Base-by-base conservation (phyloP, 2,797 vertebrate genomes). In the Hyperoplus lanceolatus region DNA sequence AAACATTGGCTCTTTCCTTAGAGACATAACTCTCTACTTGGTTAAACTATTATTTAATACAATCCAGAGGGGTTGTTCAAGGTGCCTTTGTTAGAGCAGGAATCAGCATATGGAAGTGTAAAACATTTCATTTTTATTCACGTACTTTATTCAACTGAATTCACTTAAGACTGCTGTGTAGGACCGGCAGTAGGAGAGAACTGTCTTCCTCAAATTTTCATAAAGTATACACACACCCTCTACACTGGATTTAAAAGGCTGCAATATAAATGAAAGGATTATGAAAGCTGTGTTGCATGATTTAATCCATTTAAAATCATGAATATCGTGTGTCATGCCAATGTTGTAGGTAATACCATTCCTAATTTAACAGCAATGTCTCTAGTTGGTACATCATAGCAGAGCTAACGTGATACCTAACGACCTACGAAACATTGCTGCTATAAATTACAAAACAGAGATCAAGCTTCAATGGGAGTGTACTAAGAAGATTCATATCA, bases 41-140 rank as follows among this genome's bases (percentile, higher is more conserved):
- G 73, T 71, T 46, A 50, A 80, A 75, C 36, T 53, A 65, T 50
- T 60, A 63, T 63, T 45, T 39, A 69, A 76, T 64, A 41, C 73
- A 70, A 68, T 38, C 73, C 70, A 65, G 55, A 70, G 60, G 73
- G 61, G 15, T 43, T 76, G 36, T 72, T 75, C 4, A 2, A 58
- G 53, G 41, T 36, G 49, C 41, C 74, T 77, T 38, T 78, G 2
- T 60, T 61, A 48, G 54, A 70, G 16, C 15, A 49, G 18, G 55
- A 81, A 71, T 68, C 9, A 54, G 51, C 53, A 79, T 49, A 63
- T 50, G 1, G 16, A 75, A 41, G 42, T n/a, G n/a, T 39, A 39
- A 38, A 21, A 72, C 60, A 13, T 0, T 21, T 21, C 29, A 29
- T 18, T 64, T 80, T 57, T 61, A 62, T 56, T 67, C 21, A 59